Base-by-base conservation (phyloP, 2,113 vertebrate species). In the Scophthalmus maximus region DNA sequence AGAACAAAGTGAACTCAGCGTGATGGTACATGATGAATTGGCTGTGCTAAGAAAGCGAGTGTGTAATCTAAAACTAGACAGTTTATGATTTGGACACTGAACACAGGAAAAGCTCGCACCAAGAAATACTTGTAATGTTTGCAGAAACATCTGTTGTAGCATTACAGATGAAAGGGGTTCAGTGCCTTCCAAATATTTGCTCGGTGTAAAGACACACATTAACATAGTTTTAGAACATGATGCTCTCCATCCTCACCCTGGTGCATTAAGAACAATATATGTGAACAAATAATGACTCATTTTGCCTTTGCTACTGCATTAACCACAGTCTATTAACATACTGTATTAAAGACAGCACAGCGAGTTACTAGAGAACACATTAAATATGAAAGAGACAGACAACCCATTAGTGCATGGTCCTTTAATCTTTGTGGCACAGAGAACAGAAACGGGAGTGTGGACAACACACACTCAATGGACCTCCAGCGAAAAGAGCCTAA, bases 401-500 rank as follows among this genome's bases (percentile, higher is more conserved):
- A 25, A n/a, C 32, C 17, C 25, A 26, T 58, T 9, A 25, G 38
- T 38, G n/a, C 6, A 32, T 25, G 56, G 38, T 9, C 59, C 5
- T 44, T 53, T 66, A 68, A 76, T 73, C 53, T 76, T 32, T 49
- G 12, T 60, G 25, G 64, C 15, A 34, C 38, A 71, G 20, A 73
- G 8, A 56, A 50, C 63, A 68, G 56, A 53, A 55, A 53, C 20
- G 23, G 23, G 25, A 65, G 59, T 49, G 55, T 26, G 40, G 65
- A 27, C 59, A 57, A 27, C 22, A 52, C 22, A 52, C 2, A 20
- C 34, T 71, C 23, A 53, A 70, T 18, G 10, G 17, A 36, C 22
- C n/a, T 51, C 10, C 8, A 36, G 23, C 14, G n/a, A 27, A 79
- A 50, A 10, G 29, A 18, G 20, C 5, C 20, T 30, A 64, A 47